These are phyloP conservation scores for Cebidichthys violaceus DNA, from an alignment of 2,113 vertebrate genomes.

Conservation along the genomic window DNA sequence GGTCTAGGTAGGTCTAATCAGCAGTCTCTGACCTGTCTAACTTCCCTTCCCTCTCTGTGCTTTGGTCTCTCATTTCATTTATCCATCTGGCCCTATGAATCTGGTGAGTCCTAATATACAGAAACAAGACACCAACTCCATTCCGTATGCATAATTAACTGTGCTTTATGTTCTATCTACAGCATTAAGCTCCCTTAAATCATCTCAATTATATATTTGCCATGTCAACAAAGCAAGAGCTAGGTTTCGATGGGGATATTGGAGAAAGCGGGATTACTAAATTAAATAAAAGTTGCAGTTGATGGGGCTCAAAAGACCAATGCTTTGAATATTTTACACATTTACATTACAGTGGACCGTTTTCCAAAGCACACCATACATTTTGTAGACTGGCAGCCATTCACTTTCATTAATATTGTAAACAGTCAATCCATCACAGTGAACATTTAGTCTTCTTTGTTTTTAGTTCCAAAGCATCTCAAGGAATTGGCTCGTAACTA, in stretches of 20 bases:
- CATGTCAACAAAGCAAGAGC: slow-evolving; percentile 23
- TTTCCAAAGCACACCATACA: not conserved
- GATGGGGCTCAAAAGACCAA: not conserved
- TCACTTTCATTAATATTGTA: not conserved
- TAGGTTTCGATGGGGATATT: too few relatives aligned
- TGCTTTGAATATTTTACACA: not conserved
- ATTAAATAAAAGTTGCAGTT: not conserved
- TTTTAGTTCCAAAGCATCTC: not conserved
- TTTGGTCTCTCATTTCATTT: slow-evolving; percentile 36
- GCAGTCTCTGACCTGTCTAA: slow-evolving; percentile 15
- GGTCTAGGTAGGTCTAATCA: not conserved
- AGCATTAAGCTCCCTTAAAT: slow-evolving; percentile 23
- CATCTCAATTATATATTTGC: slow-evolving; percentile 34
- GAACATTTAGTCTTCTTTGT: not conserved
- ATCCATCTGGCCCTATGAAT: slow-evolving; percentile 9
- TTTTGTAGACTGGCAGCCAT: not conserved
- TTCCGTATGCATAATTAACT: slow-evolving; percentile 25
- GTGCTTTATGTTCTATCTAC: slow-evolving; percentile 20
- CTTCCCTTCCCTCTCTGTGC: not conserved
- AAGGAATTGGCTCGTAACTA: not conserved
- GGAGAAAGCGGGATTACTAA: not conserved
- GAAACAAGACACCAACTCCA: slow-evolving; percentile 29
- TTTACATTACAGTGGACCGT: not conserved
- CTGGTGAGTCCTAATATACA: slow-evolving; percentile 1
- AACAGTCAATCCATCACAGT: not conserved